phyloP scores from a whole-genome alignment of 2,113 vertebrate genomes.

The mouse (Mus musculus) region DNA sequence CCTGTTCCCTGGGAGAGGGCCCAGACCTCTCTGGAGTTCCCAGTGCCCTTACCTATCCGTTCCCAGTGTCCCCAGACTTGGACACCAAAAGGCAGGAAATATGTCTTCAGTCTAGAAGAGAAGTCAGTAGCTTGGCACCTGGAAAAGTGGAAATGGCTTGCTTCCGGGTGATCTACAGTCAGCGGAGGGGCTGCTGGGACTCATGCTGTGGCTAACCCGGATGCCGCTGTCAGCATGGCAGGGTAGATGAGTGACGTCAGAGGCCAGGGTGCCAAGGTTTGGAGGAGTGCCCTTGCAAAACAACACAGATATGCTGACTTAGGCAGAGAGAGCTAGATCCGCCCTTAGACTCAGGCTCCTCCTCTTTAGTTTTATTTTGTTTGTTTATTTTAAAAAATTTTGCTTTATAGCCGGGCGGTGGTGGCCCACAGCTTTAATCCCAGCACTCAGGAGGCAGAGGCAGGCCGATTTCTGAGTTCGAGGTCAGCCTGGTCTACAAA shows the following conservation, averaged over 20 bases:
- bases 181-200: neutral
- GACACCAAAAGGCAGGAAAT: neutral
- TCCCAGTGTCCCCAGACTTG: neutral
- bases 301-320: neutral
- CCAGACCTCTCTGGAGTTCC: neutral
- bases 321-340: neutral
- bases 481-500: neutral
- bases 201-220: accelerated
- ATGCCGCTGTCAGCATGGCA: neutral
- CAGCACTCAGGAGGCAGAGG: neutral
- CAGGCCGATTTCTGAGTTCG: neutral
- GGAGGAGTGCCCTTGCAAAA: neutral
- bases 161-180: neutral
- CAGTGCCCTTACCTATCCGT: neutral
- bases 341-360: neutral
- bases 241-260: neutral
- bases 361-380: too few relatives aligned
- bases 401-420: too few relatives aligned
- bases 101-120: neutral
- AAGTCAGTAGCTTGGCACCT: neutral
- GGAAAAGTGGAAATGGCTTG: neutral
- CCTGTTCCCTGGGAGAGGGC: neutral
- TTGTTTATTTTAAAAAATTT: too few relatives aligned
- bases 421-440: neutral
- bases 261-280: neutral